Base-by-base conservation (phyloP, 2,888 invertebrate species). In the Chrysopilus asiliformis region DNA sequence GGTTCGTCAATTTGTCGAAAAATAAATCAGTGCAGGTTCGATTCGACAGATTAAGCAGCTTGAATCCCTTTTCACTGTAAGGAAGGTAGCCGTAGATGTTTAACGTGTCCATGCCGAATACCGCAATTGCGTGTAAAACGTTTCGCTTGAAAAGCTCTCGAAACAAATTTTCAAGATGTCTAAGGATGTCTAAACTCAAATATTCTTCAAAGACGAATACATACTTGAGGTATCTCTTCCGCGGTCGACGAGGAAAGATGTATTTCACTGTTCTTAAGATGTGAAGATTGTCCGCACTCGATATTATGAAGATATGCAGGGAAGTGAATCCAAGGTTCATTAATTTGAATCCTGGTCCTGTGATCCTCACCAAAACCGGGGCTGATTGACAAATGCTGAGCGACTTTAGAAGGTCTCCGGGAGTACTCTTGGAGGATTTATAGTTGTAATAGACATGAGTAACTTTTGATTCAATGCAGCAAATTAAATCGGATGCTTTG, bases 91-190 rank as follows among this genome's bases (percentile, higher is more conserved):
- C 33, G 29, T 29, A 34, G 12, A 29, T 24, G 10, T 27, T 33
- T 15, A 40, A 26, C 24, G 6, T 12, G 26, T 24, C n/a, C 6
- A 13, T 30, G 18, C 36, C 18, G 24, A 32, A 36, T 18, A 40
- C 20, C 13, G 36, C 36, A 14, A 40, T 30, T 7, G 36, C 33
- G 26, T 40, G 32, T 17, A 40, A 33, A 29, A 40, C 27, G 7
- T 29, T 19, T 29, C 36, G 36, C 14, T 4, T 18, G 36, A 36
- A 33, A 22, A 40, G n/a, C 13, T 16, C 16, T 13, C 28, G 13
- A 28, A 40, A 40, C 10, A 40, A 33, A 12, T 26, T 29, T 9
- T 32, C 27, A 13, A 34, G 13, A 4, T 16, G 15, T 8, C 5
- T 26, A n/a, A 18, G 27, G 3, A 8, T 3, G 12, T 19, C 27